Evolutionary conservation across 2,797 vertebrate species (phyloP), one percentile per base, ranked within the genome.

Genomic region (Molossus alvarezi): DNA sequence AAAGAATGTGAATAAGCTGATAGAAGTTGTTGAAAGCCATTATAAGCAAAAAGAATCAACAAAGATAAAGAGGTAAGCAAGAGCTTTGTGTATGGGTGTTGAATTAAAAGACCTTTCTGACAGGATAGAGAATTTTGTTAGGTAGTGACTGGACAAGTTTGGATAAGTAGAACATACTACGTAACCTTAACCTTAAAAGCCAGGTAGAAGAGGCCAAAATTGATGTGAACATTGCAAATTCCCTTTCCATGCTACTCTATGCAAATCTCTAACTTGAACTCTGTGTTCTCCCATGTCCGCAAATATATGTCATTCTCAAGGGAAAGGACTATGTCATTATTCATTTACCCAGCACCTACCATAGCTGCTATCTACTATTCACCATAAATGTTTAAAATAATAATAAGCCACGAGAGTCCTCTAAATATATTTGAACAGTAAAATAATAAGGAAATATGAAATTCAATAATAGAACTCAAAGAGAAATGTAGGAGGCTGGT

Each of bases 21-120:
- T 8, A 29, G 13, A 33, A 94, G 14, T 23, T 62, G 20, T 25
- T 55, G 11, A 95, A 91, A 62, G 55, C 1, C 29, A 85, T 41
- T 8, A 41, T n/a, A 23, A 20, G 7, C 17, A 85, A 57, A 23
- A 76, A 77, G 9, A 88, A 87, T 58, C 33, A 94, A 57, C 37
- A 73, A 62, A 64, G 64, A 23, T 65, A 62, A 89, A 95, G 11
- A 41, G 4, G 5, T 64, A 48, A 86, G 2, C 20, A 12, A 60
- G 45, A 87, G 23, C 3, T 75, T 62, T 80, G 13, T 57, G 14
- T 81, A 10, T 64, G 17, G 67, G n/a, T 20, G 1, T 65, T 1
- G 1, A 90, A 75, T 48, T 62, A 88, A 93, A 95, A 57, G 77
- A 87, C 9, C 69, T 33, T 87, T 81, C 37, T n/a, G 69, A 65